A percentile compares a stretch with the other conserved stretches of the same genome.
phyloP scores from a whole-genome alignment of 2,888 invertebrate species.

The Diarsia rubi region DNA sequence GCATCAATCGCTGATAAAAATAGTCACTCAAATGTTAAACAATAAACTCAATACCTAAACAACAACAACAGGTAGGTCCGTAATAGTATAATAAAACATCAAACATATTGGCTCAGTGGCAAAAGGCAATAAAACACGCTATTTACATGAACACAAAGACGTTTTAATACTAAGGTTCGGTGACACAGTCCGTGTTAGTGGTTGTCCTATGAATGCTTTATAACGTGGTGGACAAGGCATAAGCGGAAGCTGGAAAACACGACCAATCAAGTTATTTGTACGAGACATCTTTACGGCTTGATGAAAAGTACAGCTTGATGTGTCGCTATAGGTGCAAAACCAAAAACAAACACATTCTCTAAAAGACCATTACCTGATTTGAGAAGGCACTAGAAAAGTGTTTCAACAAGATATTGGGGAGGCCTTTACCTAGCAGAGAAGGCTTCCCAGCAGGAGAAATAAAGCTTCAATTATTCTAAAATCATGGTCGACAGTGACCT shows the following conservation, averaged over 20 bases:
- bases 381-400: not conserved
- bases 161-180: slow-evolving; percentile 76
- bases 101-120: slow-evolving; percentile 14
- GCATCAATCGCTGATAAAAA: not conserved
- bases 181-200: slow-evolving; percentile 72
- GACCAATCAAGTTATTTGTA: not conserved
- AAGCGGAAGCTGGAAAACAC: not conserved
- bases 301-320: too few species aligned
- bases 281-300: too few species aligned
- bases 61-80: not conserved
- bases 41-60: not conserved
- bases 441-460: not conserved
- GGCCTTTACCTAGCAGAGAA: not conserved
- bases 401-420: not conserved
- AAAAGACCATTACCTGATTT: not conserved
- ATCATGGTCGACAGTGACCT: not conserved
- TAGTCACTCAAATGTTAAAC: not conserved
- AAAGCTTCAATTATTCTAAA: not conserved
- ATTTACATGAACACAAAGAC: slow-evolving; percentile 67
- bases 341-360: not conserved
- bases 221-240: slow-evolving; percentile 33
- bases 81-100: slow-evolving; percentile 33
- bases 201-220: slow-evolving; percentile 80
- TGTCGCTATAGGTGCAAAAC: too few species aligned
- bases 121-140: slow-evolving; percentile 47